phyloP scores from a whole-genome alignment of 2,113 vertebrate species.

The Limanda limanda region DNA sequence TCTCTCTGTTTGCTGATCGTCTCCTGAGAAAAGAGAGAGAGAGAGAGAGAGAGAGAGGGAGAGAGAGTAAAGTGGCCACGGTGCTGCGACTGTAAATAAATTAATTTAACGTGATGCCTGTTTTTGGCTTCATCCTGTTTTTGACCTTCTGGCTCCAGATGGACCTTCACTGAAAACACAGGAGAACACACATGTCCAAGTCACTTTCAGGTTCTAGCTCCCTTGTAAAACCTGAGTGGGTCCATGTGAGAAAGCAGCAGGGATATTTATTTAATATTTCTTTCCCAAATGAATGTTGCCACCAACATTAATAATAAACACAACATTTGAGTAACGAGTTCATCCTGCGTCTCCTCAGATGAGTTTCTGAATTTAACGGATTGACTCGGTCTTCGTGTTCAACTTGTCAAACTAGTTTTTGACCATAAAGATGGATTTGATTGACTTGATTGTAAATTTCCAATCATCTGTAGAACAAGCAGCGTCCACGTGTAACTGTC shows the following conservation, averaged over 20 bases:
- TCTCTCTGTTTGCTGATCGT: constrained; percentile 3
- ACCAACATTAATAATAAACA: no score
- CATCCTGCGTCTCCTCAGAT: no score
- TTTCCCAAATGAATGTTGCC: no score
- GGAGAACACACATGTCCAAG: no score
- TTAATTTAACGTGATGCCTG: not conserved
- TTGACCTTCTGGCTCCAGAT: not conserved
- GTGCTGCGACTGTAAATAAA: not conserved
- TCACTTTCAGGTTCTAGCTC: not conserved
- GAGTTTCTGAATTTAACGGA: no score
- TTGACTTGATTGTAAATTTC: not conserved
- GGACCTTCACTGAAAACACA: not conserved
- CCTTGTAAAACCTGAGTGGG: no score
- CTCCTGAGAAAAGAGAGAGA: constrained; percentile 1
- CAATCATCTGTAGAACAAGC: no score
- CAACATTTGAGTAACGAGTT: no score
- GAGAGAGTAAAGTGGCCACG: not conserved
- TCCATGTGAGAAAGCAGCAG: no score
- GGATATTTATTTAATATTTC: no score
- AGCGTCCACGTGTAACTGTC: no score
- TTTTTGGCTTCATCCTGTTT: not conserved
- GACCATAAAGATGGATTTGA: not conserved
- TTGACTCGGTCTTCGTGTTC: not conserved
- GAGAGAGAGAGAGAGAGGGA: not conserved
- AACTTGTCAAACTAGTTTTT: not conserved